phyloP scores from a whole-genome alignment of 2,888 invertebrate genomes.

The Ferdinandea cuprea region DNA sequence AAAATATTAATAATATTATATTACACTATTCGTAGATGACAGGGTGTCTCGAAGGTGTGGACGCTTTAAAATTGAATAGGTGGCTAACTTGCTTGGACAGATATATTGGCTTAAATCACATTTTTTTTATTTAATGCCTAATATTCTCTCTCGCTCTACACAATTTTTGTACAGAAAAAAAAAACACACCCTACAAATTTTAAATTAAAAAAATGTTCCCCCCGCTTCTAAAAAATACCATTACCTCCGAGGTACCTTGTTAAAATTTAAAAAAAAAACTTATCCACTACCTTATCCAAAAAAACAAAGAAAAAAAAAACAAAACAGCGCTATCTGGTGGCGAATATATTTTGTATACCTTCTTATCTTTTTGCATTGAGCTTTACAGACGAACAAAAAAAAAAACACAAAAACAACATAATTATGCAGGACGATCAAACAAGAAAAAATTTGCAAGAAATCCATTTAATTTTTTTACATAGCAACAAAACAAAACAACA shows the following conservation, averaged over 20 bases:
- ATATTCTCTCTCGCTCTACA: conserved; percentile 21
- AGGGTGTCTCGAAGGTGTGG: conserved; percentile 65
- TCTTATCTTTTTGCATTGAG: conserved; percentile 72
- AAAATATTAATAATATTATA: conserved; percentile 14
- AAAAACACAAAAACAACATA: too few relatives aligned
- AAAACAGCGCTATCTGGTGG: conserved; percentile 48
- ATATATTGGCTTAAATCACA: conserved; percentile 15
- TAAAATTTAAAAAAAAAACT: conserved; percentile 42
- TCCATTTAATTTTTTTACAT: conserved; percentile 71
- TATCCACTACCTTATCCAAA: conserved; percentile 35
- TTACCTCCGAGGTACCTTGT: conserved; percentile 58
- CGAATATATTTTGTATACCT: conserved; percentile 75
- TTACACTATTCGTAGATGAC: conserved; percentile 41
- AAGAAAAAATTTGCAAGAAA: conserved; percentile 64
- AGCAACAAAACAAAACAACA: too few relatives aligned
- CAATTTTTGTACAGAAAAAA: conserved; percentile 48
- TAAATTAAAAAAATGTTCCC: conserved; percentile 9
- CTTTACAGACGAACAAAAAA: conserved; percentile 58
- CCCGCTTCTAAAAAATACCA: conserved; percentile 54
- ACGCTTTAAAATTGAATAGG: conserved; percentile 24
- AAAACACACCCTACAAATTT: conserved; percentile 6
- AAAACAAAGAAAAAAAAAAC: background rate
- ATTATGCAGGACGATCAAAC: conserved; percentile 71
- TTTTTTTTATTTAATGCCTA: background rate
- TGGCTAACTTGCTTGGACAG: background rate